Percentiles rank a stretch among this genome's conserved stretches.
Evolutionary conservation across 2,797 vertebrate species (phyloP).

Genomic region (Salarias fasciatus): DNA sequence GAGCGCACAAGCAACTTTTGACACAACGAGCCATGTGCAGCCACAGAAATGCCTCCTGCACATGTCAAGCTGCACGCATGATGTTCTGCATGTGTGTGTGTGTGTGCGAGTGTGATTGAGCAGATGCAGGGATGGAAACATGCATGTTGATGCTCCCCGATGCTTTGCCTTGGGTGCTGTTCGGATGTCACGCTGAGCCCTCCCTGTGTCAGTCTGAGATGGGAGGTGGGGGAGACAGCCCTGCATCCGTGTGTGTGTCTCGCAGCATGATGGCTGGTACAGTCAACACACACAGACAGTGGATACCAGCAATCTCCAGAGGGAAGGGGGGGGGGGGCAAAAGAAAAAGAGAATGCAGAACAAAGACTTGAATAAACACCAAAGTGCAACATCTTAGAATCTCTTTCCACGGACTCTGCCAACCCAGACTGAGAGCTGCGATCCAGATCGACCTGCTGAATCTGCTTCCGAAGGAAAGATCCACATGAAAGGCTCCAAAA

Average conservation of each 20-base stretch:
- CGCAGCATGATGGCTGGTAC: conserved; percentile 69
- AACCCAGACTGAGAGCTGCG: conserved; percentile 15
- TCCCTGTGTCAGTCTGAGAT: conserved; percentile 59
- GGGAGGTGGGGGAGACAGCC: conserved; percentile 42
- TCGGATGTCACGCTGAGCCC: conserved; percentile 70
- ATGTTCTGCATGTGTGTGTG: background rate
- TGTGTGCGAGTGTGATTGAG: conserved; percentile 5
- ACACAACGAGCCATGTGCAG: conserved; percentile 36
- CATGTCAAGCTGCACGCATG: conserved; percentile 37
- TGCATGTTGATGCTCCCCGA: conserved; percentile 44
- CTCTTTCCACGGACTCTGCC: conserved; percentile 11
- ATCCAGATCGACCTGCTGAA: conserved; percentile 17
- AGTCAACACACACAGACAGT: conserved; percentile 75
- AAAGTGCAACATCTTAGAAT: conserved; percentile 6
- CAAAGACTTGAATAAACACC: conserved; percentile 46
- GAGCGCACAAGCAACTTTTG: conserved; percentile 34
- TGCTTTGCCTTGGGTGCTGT: conserved; percentile 62
- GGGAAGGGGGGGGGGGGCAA: conserved; percentile 33
- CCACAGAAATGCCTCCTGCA: conserved; percentile 31
- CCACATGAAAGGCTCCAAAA: conserved; percentile 29
- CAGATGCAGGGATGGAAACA: conserved; percentile 22
- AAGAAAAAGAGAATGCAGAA: conserved; percentile 38
- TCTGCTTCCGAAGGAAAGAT: conserved; percentile 3
- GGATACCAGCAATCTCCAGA: conserved; percentile 63
- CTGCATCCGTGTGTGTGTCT: conserved; percentile 22